phyloP scores from a whole-genome alignment of 1,140 invertebrate species.

The Trachymyrmex septentrionalis region DNA sequence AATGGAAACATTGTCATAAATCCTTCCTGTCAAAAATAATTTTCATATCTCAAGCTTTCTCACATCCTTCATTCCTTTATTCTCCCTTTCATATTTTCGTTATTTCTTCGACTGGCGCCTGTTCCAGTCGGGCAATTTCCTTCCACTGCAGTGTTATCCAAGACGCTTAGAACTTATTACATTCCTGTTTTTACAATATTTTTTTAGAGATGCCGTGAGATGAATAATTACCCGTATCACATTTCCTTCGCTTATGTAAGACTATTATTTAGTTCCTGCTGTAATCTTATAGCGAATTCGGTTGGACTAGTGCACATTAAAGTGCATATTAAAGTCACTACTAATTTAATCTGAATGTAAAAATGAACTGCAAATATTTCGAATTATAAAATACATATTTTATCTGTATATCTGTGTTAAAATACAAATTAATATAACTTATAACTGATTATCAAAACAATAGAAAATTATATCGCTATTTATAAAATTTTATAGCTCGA shows the following conservation, averaged over 20 bases:
- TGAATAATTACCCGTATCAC: constrained; percentile 28
- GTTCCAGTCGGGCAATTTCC: constrained; percentile 62
- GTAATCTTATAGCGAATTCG: constrained; percentile 1
- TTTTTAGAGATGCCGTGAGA: neutral
- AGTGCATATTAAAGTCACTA: too few species aligned
- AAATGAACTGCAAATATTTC: too few species aligned
- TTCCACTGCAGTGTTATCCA: constrained; percentile 24
- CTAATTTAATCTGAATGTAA: too few species aligned
- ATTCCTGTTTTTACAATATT: constrained; percentile 25
- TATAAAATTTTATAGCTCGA: neutral
- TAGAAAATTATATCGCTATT: constrained; percentile 9
- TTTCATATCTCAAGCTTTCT: constrained; percentile 15
- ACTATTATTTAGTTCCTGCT: constrained; percentile 1
- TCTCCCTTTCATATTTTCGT: constrained; percentile 13
- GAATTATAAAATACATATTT: too few species aligned
- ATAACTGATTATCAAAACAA: neutral
- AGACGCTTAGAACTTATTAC: constrained; percentile 28
- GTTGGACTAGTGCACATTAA: too few species aligned
- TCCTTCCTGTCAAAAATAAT: constrained; percentile 25
- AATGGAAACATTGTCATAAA: constrained; percentile 36
- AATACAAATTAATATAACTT: neutral
- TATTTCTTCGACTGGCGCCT: constrained; percentile 47
- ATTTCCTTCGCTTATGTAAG: constrained; percentile 1
- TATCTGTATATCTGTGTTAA: neutral
- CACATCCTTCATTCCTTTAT: constrained; percentile 22